Conservation (phyloP, 2,888 invertebrate genomes). For the Meta bourneti region DNA sequence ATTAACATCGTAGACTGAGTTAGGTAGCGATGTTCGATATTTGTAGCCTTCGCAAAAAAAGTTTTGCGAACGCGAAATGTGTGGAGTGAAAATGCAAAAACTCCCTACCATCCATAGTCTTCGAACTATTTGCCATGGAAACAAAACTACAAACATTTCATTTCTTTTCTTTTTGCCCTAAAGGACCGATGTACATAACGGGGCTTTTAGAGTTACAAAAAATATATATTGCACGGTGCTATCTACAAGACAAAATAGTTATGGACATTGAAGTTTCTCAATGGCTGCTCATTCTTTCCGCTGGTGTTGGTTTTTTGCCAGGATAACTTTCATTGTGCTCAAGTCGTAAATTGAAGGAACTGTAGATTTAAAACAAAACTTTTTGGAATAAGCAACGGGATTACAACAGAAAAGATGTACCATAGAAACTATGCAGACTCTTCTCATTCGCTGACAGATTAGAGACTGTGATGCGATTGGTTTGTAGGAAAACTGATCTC, state of each 20-base stretch:
- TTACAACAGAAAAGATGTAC: constrained; percentile 12
- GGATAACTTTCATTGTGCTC: constrained; percentile 64
- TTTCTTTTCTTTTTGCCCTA: constrained; percentile 38
- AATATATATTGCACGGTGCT: constrained; percentile 70
- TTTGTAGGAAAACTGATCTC: constrained; percentile 10
- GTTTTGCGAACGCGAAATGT: constrained; percentile 1
- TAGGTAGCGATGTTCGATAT: constrained; percentile 47
- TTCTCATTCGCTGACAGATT: constrained; percentile 18
- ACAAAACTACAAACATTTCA: constrained; percentile 64
- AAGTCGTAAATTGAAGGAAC: constrained; percentile 37
- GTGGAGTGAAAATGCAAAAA: constrained; percentile 14
- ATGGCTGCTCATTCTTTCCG: constrained; percentile 67
- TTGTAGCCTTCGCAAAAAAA: constrained; percentile 37
- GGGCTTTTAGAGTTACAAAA: constrained; percentile 69
- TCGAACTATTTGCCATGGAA: constrained; percentile 63
- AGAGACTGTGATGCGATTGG: constrained; percentile 31
- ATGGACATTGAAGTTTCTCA: constrained; percentile 42
- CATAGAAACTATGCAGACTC: constrained; percentile 33
- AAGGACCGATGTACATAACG: constrained; percentile 20
- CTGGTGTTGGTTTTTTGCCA: constrained; percentile 53
- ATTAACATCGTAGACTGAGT: constrained; percentile 41
- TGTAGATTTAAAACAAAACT: constrained; percentile 26
- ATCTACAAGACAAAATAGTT: constrained; percentile 68
- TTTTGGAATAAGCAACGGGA: constrained; percentile 12
- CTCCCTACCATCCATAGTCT: constrained; percentile 52